Evolutionary conservation across 1,140 invertebrate genomes (phyloP).

Genomic region (Microvelia longipes): DNA sequence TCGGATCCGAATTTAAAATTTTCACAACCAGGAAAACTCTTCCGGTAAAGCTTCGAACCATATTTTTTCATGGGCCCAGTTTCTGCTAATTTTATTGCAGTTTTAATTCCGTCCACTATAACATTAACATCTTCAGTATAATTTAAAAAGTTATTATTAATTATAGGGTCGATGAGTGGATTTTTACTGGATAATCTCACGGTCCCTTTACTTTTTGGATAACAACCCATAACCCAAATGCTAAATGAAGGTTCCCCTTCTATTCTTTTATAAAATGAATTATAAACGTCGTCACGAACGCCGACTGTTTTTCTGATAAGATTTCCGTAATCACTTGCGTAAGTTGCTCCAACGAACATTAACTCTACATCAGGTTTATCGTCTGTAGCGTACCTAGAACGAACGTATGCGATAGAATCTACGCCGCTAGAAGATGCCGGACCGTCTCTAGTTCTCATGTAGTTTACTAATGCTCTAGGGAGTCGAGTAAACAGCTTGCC

Average conservation of each 20-base stretch:
- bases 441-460: slow-evolving; percentile 17
- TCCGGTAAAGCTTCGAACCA: slow-evolving; percentile 40
- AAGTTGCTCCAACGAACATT: slow-evolving; percentile 34
- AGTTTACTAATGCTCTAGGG: slow-evolving; percentile 7
- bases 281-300: slow-evolving; percentile 18
- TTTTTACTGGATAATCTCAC: slow-evolving; percentile 49
- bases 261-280: neutral
- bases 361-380: slow-evolving; percentile 46
- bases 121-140: slow-evolving; percentile 44
- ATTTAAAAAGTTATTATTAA: slow-evolving; percentile 65
- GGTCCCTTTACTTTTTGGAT: slow-evolving; percentile 53
- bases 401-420: slow-evolving; percentile 46
- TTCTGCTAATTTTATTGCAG: slow-evolving; percentile 38
- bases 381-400: slow-evolving; percentile 38
- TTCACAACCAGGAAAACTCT: slow-evolving; percentile 45
- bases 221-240: neutral
- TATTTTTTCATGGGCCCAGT: slow-evolving; percentile 41
- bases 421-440: slow-evolving; percentile 32
- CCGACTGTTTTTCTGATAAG: slow-evolving; percentile 19
- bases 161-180: slow-evolving; percentile 57
- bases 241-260: neutral
- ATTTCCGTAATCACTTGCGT: slow-evolving; percentile 27
- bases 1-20: slow-evolving; percentile 44
- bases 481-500: slow-evolving; percentile 7
- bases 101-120: slow-evolving; percentile 43